Percentiles rank a stretch among this genome's conserved stretches.
Conservation (phyloP, 2,113 vertebrate genomes). For the Gracilinanus agilis region DNA sequence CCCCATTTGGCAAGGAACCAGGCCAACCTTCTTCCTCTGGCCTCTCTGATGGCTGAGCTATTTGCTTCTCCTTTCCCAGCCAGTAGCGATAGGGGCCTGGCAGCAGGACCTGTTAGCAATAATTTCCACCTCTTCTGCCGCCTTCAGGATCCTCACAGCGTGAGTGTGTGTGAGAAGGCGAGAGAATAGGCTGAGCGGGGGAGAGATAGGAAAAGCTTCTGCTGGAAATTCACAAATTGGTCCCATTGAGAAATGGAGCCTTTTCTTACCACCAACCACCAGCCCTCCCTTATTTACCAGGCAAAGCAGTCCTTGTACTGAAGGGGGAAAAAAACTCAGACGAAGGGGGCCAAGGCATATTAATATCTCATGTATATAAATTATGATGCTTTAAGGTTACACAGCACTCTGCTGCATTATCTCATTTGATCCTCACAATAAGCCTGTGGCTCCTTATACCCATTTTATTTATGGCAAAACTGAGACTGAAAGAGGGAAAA, state of each 20-base stretch:
- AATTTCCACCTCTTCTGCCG: constrained; percentile 47
- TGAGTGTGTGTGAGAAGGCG: constrained; percentile 13
- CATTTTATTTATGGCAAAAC: constrained; percentile 24
- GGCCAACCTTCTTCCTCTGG: not conserved
- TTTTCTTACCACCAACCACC: constrained; percentile 65
- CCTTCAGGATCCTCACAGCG: constrained; percentile 51
- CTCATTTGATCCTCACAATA: not conserved
- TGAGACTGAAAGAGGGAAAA: not conserved
- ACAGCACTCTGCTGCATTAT: not conserved
- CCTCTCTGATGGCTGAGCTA: not conserved
- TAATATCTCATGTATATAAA: not conserved
- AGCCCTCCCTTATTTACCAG: constrained; percentile 67
- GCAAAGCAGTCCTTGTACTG: not conserved
- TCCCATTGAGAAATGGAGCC: constrained; percentile 81
- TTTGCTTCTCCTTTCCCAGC: constrained; percentile 1
- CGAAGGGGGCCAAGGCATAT: not conserved
- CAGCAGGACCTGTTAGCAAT: constrained; percentile 4
- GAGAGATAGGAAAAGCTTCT: constrained; percentile 51
- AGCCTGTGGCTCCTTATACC: not conserved
- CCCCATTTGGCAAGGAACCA: not conserved
- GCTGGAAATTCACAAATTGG: constrained; percentile 77
- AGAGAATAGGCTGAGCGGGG: constrained; percentile 58
- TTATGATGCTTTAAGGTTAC: not conserved
- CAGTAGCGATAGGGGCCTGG: not conserved
- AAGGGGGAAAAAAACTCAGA: not conserved